Evolutionary conservation across 2,113 vertebrate genomes (phyloP), one percentile per base, ranked within the genome.

Genomic region (Brachyhypopomus gauderio): DNA sequence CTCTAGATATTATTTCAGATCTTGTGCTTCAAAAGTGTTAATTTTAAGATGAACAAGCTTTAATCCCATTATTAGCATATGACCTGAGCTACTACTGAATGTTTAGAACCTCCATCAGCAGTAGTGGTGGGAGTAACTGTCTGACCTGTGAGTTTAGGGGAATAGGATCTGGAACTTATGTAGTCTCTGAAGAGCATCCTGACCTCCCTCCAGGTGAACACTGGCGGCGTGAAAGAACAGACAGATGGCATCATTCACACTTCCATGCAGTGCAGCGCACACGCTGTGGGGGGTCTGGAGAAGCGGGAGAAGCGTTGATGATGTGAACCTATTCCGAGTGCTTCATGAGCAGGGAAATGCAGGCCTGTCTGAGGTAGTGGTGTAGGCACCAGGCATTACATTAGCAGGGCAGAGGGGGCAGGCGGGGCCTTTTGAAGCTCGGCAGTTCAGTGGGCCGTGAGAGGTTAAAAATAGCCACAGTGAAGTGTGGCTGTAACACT

Each of bases 211-310:
- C 64, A 67, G 64, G 64, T 67, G 64, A 64, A 30, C 12, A 27
- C n/a, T 62, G 9, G 20, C 9, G 60, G 60, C 34, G 11, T 36
- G 64, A 36, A 67, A 67, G 64, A 67, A 34, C 30, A 36, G 30
- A 67, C 64, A 67, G 64, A 67, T 67, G 64, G 64, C 36, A 16
- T 81, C 70, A 60, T 85, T 72, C 52, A 80, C 83, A 72, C 25
- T 16, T 48, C 52, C 41, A 23, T 30, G 17, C 63, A 19, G 63
- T 52, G 2, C 45, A 52, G 45, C 45, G 9, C 12, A 14, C 25
- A 19, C 63, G 1, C 64, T 20, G 2, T 17, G 19, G 16, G 30
- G 11, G 30, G 27, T 67, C 27, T 36, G 30, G 27, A 20, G 64
- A 2, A 36, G 11, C 27, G 20, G 64, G 64, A 67, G 36, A 36